phyloP scores from a whole-genome alignment of 2,113 vertebrate genomes.

The Cichladusa arquata region DNA sequence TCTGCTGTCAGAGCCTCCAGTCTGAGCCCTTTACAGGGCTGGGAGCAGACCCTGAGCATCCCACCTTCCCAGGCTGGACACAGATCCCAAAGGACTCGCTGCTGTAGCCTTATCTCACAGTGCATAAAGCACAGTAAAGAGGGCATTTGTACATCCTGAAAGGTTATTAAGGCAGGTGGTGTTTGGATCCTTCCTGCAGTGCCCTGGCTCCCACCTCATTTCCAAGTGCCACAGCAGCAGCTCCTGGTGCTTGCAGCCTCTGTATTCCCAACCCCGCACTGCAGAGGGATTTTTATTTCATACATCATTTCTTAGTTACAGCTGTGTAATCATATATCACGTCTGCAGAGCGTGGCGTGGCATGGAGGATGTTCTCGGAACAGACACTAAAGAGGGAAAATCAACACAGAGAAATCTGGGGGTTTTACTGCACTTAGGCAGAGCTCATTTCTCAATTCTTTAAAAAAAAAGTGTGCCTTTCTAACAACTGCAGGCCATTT shows the following conservation, averaged over 20 bases:
- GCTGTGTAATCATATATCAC: conserved; percentile 38
- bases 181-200: neutral
- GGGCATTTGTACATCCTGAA: neutral
- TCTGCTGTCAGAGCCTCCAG: neutral
- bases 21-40: neutral
- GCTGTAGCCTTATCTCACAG: neutral
- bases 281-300: conserved; percentile 33
- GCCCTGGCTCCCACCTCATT: neutral
- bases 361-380: conserved; percentile 3
- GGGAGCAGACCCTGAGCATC: neutral
- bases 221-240: neutral
- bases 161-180: neutral
- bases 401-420: neutral
- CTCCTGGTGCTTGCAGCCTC: neutral
- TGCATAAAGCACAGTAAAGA: neutral
- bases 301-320: conserved; percentile 39
- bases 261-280: neutral
- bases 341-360: neutral
- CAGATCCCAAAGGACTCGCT: neutral
- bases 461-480: neutral
- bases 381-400: conserved; percentile 22
- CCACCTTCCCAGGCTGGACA: neutral
- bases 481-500: neutral
- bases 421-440: neutral
- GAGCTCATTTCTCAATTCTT: neutral